Base-by-base conservation (phyloP, 92 coral and sea anemone species). In the Umimayanthus kanabou region DNA sequence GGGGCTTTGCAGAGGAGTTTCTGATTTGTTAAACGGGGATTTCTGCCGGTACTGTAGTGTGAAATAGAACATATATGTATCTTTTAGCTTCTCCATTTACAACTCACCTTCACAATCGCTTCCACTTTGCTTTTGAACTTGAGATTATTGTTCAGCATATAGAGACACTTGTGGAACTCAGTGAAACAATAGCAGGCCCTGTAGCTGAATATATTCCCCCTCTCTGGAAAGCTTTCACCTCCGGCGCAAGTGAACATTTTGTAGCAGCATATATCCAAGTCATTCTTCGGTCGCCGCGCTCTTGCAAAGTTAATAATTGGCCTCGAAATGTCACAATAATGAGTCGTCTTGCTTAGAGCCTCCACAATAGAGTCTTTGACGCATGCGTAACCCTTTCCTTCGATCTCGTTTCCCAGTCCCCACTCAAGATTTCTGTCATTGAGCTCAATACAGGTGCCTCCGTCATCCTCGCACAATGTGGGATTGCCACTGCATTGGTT, bases 401-500 rank as follows among this genome's bases (percentile, higher is more conserved):
- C 91, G 64, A 91, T 88, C 47, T 93, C 94, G 47, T 89, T 92
- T 39, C 95, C 99, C 81, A 97, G 90, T 20, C 39, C 92, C 99
- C 99, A 97, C 8, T 91, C 88, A 26, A 78, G 61, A 70, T 94
- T 87, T n/a, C 77, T 88, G 69, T 97, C 98, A 47, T 93, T 85
- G 11, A 97, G 93, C 71, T 97, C 98, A 23, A 95, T 72, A 84
- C 99, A 97, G 29, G 85, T 72, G 10, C 86, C 85, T n/a, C 92
- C 91, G 18, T 86, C 92, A 74, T 94, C 91, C 53, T 86, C 92
- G 69, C 99, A 97, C 37, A 95, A 95, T 61, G 97, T 90, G 7
- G 99, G 97, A 69, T 97, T 94, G 22, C 93, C 95, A 15, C 74
- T 93, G 82, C 99, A 97, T 50, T 97, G 99, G 84, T 97, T 97